Conservation (phyloP, 2,888 invertebrate genomes). For the Habroteleia sp. region DNA sequence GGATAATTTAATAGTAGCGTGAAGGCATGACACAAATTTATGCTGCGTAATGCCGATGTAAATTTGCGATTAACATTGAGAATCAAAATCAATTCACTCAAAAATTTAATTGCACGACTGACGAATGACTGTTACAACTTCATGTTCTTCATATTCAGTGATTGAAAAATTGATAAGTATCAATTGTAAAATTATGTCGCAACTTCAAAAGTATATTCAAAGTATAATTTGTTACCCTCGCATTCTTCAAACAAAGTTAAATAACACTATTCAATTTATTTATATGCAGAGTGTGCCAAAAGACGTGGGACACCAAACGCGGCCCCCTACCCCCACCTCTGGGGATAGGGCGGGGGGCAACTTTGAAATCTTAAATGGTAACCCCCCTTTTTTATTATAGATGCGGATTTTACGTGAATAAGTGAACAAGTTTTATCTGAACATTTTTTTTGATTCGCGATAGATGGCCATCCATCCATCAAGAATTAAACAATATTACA, state of each 20-base stretch:
- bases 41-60: conserved; percentile 51
- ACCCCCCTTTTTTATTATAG: too few relatives aligned
- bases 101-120: conserved; percentile 53
- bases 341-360: too few relatives aligned
- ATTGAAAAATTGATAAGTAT: conserved; percentile 53
- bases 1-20: conserved; percentile 38
- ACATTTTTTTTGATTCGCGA: too few relatives aligned
- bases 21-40: conserved; percentile 43
- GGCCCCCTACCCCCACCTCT: too few relatives aligned
- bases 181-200: conserved; percentile 36
- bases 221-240: conserved; percentile 36
- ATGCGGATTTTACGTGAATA: too few relatives aligned
- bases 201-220: conserved; percentile 22
- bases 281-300: too few relatives aligned
- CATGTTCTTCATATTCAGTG: conserved; percentile 40
- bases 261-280: conserved; percentile 37
- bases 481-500: too few relatives aligned
- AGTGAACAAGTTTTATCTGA: too few relatives aligned
- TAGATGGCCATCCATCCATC: too few relatives aligned
- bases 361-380: too few relatives aligned
- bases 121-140: conserved; percentile 40
- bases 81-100: conserved; percentile 23
- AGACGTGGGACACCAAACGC: too few relatives aligned
- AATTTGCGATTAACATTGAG: conserved; percentile 44
- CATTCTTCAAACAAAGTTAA: conserved; percentile 45